These are phyloP conservation scores for Prosopocoilus inquinatus DNA, from an alignment of 2,888 invertebrate species.

Conservation along the genomic window DNA sequence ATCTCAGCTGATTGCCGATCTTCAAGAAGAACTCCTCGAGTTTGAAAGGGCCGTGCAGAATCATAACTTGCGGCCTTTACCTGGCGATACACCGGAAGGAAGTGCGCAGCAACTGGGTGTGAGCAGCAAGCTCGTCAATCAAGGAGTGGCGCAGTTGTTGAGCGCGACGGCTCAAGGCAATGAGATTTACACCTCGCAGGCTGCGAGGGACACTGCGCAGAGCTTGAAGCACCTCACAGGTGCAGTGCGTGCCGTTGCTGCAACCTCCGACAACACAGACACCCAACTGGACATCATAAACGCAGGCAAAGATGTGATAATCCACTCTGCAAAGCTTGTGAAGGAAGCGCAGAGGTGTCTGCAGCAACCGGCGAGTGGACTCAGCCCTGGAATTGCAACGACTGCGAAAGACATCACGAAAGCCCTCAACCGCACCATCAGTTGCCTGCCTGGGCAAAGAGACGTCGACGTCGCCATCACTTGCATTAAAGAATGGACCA, in stretches of 20 bases:
- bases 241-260: constrained; percentile 74
- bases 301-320: constrained; percentile 77
- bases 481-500: constrained; percentile 74
- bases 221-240: constrained; percentile 71
- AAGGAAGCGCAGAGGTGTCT: constrained; percentile 80
- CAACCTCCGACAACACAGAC: constrained; percentile 64
- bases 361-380: constrained; percentile 64
- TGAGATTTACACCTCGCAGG: constrained; percentile 75
- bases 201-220: constrained; percentile 78
- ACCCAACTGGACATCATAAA: constrained; percentile 59
- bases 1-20: constrained; percentile 73
- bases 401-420: constrained; percentile 69
- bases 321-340: constrained; percentile 73
- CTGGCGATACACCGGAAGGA: constrained; percentile 63
- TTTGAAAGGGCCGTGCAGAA: constrained; percentile 73
- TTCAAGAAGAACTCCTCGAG: constrained; percentile 81
- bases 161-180: constrained; percentile 81
- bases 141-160: constrained; percentile 80
- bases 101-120: constrained; percentile 59
- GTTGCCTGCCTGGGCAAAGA: constrained; percentile 87
- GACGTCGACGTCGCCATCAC: constrained; percentile 90
- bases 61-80: constrained; percentile 74
- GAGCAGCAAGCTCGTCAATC: constrained; percentile 74
- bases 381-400: constrained; percentile 64
- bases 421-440: constrained; percentile 67